A percentile compares a stretch with the other conserved stretches of the same genome.
Evolutionary conservation across 2,797 vertebrate genomes (phyloP).

Genomic region (Jordanella pulchra): DNA sequence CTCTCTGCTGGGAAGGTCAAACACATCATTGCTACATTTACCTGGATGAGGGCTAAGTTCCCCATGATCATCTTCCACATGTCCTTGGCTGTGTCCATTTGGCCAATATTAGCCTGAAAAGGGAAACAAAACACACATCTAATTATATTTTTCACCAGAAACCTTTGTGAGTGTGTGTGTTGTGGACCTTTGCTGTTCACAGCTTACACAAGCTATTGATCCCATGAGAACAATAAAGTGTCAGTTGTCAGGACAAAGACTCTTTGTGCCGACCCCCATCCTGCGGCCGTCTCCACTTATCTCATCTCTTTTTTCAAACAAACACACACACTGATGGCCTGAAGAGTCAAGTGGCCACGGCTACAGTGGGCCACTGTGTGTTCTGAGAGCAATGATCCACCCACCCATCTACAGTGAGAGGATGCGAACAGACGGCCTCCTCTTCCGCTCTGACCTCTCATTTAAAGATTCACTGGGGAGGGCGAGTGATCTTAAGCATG

Average conservation of each 20-base stretch:
- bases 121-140: slow-evolving; percentile 43
- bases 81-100: slow-evolving; percentile 94
- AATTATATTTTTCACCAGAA: slow-evolving; percentile 19
- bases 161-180: slow-evolving; percentile 30
- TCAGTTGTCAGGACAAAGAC: slow-evolving; percentile 75
- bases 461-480: no score
- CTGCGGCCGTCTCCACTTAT: no score
- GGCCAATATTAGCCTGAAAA: slow-evolving; percentile 94
- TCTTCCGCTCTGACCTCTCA: no score
- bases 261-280: slow-evolving; percentile 55
- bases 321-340: no score
- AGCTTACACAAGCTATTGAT: slow-evolving; percentile 35
- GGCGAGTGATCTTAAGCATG: no score
- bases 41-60: slow-evolving; percentile 98
- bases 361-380: no score
- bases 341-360: no score
- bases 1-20: not conserved
- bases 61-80: slow-evolving; percentile 98
- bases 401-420: no score
- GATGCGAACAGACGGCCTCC: no score
- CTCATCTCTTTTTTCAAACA: no score
- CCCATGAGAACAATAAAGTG: slow-evolving; percentile 65
- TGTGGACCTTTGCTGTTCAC: slow-evolving; percentile 19
- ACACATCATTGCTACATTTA: slow-evolving; percentile 47
- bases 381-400: no score